Percentiles rank a stretch among this genome's conserved stretches.
Conservation (phyloP, 2,888 invertebrate genomes). For the Archips crataeganus region DNA sequence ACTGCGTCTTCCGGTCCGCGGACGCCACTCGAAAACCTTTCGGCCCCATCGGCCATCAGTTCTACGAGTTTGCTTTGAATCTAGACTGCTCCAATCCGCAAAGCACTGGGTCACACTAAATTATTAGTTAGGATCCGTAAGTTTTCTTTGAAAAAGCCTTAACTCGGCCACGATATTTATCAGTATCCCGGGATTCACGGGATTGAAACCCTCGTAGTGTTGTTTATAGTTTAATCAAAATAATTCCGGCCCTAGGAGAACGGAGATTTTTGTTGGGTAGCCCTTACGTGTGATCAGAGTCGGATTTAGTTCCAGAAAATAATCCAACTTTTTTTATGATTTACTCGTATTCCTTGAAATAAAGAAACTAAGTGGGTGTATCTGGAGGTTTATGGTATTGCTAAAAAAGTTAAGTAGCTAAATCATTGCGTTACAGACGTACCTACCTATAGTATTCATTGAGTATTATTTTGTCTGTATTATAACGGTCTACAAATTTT, state of each 20-base stretch:
- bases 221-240: slow-evolving; percentile 13
- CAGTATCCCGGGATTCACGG: not conserved
- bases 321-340: not conserved
- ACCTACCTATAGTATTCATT: too few relatives aligned
- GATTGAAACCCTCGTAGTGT: not conserved
- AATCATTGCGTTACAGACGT: too few relatives aligned
- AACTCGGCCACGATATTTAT: slow-evolving; percentile 8
- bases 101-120: not conserved
- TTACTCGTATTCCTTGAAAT: not conserved
- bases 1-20: too few relatives aligned
- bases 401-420: not conserved
- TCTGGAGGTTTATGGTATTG: not conserved
- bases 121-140: slow-evolving; percentile 4
- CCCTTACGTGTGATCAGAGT: not conserved
- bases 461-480: not conserved
- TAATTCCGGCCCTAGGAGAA: not conserved
- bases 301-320: not conserved
- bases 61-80: not conserved
- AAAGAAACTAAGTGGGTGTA: not conserved
- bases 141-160: not conserved
- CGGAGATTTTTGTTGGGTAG: not conserved
- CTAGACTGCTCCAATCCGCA: slow-evolving; percentile 1
- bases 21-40: too few relatives aligned
- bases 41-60: too few relatives aligned
- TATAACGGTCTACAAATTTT: not conserved